Conservation (phyloP, 2,797 vertebrate genomes). For the Pygocentrus nattereri region DNA sequence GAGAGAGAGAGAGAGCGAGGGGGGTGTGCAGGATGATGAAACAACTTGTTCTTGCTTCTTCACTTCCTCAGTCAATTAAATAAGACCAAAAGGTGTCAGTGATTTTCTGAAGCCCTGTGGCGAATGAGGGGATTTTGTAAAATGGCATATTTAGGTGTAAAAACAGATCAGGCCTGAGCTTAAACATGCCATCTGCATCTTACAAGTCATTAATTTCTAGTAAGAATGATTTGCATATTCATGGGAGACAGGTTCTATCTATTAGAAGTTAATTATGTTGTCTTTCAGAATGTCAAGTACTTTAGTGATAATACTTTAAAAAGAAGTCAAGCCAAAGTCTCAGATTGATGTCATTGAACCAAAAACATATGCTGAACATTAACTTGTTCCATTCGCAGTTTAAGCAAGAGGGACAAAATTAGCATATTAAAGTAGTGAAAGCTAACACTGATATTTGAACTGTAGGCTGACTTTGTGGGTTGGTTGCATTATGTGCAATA, state of each 20-base stretch:
- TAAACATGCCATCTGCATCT: constrained; percentile 43
- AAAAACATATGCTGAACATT: constrained; percentile 46
- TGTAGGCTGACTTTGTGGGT: neutral
- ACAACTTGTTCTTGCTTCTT: neutral
- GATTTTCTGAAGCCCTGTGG: constrained; percentile 3
- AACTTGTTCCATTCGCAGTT: constrained; percentile 10
- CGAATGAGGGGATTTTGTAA: neutral
- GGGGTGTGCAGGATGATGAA: neutral
- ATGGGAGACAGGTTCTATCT: constrained; percentile 51
- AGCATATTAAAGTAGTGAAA: neutral
- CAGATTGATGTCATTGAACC: constrained; percentile 7
- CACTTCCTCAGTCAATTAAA: neutral
- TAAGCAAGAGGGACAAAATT: constrained; percentile 33
- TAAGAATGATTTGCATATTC: constrained; percentile 43
- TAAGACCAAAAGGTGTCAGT: neutral
- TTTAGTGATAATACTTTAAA: constrained; percentile 38
- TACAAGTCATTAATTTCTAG: constrained; percentile 50
- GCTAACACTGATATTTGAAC: neutral
- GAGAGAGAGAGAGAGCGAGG: too few species aligned
- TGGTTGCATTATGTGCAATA: neutral
- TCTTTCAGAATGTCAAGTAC: constrained; percentile 49
- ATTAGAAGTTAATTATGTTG: constrained; percentile 44
- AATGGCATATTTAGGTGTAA: constrained; percentile 18
- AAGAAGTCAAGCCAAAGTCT: constrained; percentile 14
- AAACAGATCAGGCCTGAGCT: constrained; percentile 22